Base-by-base conservation (phyloP, 2,113 vertebrate species). In the Aegotheles bennettii region DNA sequence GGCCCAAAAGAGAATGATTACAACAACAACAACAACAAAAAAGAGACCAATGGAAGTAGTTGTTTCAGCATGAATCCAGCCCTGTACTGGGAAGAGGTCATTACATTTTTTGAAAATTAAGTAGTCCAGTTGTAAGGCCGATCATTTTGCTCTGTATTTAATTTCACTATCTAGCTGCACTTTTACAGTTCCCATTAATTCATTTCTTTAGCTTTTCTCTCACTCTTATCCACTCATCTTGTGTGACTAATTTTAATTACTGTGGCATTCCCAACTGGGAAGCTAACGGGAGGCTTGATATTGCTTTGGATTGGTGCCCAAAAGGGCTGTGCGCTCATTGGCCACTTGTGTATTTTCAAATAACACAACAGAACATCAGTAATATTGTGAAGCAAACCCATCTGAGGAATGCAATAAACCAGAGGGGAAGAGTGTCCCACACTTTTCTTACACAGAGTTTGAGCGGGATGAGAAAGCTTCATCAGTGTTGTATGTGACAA, bases 191-290 rank as follows among this genome's bases (percentile, higher is more conserved):
- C 51, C 68, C 38, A 85, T 79, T 85, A 88, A 74, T 90, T 90
- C 6, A 74, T 77, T 95, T 86, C 65, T 91, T 89, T 51, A 84
- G 60, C 48, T 84, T 86, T 91, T 76, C 53, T 54, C 59, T 93
- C 67, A 64, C 61, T 90, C 50, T 77, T 74, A 93, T 67, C 78
- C 50, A 80, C 38, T 93, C 38, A 74, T 85, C 67, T 90, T 86
- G 12, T 90, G 85, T 92, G 87, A 94, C 92, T 95, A 79, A 88
- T 91, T 95, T 96, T 97, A 97, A 96, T 91, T 87, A 93, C 57
- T 59, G 67, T 77, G 45, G 53, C 67, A 63, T 86, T 93, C 79
- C 75, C 91, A 89, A 51, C 70, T 94, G 89, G 45, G 84, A 79
- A 73, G 31, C 57, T 82, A 76, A 91, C 0, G 0, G 47, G 53